These are phyloP conservation scores for Geophilus truncorum DNA, from an alignment of 2,888 invertebrate species.

Conservation along the genomic window DNA sequence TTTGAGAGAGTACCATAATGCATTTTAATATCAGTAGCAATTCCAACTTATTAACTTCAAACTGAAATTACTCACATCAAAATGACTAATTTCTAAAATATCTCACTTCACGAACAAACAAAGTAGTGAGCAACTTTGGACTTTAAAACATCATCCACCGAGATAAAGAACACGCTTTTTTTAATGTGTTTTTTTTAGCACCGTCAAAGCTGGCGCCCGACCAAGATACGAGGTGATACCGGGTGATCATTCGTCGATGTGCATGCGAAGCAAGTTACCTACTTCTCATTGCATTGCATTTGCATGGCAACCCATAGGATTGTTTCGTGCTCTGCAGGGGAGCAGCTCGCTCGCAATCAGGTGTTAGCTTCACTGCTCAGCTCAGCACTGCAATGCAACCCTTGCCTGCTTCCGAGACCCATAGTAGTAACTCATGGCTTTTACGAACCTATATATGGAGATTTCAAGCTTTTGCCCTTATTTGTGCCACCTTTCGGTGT, in stretches of 20 bases:
- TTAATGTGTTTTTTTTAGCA: neutral
- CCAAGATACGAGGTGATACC: neutral
- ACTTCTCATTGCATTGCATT: neutral
- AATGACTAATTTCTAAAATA: neutral
- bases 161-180: slow-evolving; percentile 19
- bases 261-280: slow-evolving; percentile 5
- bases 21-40: too few species aligned
- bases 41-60: too few species aligned
- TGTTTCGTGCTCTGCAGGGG: neutral
- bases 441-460: neutral
- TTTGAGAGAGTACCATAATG: too few species aligned
- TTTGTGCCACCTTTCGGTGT: neutral
- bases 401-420: neutral
- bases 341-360: neutral
- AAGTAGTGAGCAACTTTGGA: neutral
- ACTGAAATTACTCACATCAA: neutral
- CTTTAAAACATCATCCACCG: neutral
- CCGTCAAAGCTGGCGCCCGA: slow-evolving; percentile 12
- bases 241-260: slow-evolving; percentile 5
- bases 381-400: too few species aligned
- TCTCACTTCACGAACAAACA: neutral
- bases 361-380: neutral
- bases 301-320: slow-evolving; percentile 15
- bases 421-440: neutral
- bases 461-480: neutral